Base-by-base conservation (phyloP, 2,888 invertebrate species). In the Agrotis segetum region DNA sequence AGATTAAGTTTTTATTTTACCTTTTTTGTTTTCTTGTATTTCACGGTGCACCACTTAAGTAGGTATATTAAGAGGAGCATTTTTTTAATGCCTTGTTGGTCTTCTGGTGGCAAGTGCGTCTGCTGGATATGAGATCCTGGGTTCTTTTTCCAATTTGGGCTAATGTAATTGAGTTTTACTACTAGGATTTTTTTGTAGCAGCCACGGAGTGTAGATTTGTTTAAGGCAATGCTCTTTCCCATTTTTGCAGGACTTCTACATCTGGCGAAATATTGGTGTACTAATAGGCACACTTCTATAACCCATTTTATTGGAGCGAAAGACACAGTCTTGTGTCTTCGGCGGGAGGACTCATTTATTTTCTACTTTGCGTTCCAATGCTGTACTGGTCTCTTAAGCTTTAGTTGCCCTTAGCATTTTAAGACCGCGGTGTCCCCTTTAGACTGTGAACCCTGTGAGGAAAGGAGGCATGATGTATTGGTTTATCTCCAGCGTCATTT, bases 1-100 rank as follows among this genome's bases (percentile, higher is more conserved):
- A 55, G 19, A 40, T 66, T 19, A 58, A 1, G 29, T 40, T 62
- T 70, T 71, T 14, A 21, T 52, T 50, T 61, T 34, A n/a, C n/a
- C n/a, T 68, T 61, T 58, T 61, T 24, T 47, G 44, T 34, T 0
- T 44, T n/a, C 13, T 49, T 53, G 19, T 59, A 19, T 67, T 59
- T 19, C 21, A 16, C 34, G 14, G 34, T 46, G 17, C 34, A 40
- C 34, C 40, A 6, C 34, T 72, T 21, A 16, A 29, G 1, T 21
- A 16, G 29, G 1, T 49, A 46, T 24, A n/a, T 16, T 56, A 50
- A 29, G 3, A 34, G 2, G 5, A 46, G 34, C 46, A 14, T 13
- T 34, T 34, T 24, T 56, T 34, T 3, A 34, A n/a, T 14, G 3
- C 6, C 6, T 34, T 13, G 2, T n/a, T 34, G 29, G 13, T 29